These are phyloP conservation scores for Seriola dumerili DNA, from an alignment of 2,113 vertebrate genomes.

Conservation along the genomic window DNA sequence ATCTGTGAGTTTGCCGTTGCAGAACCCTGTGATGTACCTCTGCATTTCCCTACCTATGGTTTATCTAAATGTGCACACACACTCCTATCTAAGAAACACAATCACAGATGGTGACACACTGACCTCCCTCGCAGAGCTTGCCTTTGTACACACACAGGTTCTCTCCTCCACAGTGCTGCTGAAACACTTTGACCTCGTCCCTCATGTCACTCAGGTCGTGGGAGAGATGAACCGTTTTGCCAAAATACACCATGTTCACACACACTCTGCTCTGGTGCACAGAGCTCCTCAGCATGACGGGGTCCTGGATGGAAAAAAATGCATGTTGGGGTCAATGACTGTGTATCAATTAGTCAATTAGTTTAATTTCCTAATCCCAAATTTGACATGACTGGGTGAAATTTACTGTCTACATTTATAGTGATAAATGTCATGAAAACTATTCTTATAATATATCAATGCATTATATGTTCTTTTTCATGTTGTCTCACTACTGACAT, in stretches of 20 bases:
- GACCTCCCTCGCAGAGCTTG: conserved; percentile 90
- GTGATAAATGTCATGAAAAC: not conserved
- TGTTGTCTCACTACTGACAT: not conserved
- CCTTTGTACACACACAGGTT: conserved; percentile 95
- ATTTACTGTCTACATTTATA: not conserved
- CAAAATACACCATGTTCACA: conserved; percentile 91
- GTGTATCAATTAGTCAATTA: too few species aligned
- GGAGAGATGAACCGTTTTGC: conserved; percentile 88
- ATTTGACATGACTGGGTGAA: not conserved
- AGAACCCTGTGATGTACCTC: too few species aligned
- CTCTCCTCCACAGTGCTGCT: conserved; percentile 97
- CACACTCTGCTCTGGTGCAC: conserved; percentile 84
- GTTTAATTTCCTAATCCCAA: not conserved
- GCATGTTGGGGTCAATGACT: not conserved
- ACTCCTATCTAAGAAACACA: not conserved
- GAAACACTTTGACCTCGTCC: conserved; percentile 93
- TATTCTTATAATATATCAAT: not conserved
- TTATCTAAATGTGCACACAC: not conserved
- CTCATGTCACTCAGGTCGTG: conserved; percentile 79
- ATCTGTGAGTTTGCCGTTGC: not conserved
- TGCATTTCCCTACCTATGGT: not conserved
- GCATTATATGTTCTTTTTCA: not conserved
- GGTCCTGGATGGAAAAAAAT: conserved; percentile 77
- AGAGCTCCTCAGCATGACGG: conserved; percentile 82
- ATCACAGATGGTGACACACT: conserved; percentile 38